Evolutionary conservation across 1,140 invertebrate genomes (phyloP).

Genomic region (Calliopsis andreniformis): DNA sequence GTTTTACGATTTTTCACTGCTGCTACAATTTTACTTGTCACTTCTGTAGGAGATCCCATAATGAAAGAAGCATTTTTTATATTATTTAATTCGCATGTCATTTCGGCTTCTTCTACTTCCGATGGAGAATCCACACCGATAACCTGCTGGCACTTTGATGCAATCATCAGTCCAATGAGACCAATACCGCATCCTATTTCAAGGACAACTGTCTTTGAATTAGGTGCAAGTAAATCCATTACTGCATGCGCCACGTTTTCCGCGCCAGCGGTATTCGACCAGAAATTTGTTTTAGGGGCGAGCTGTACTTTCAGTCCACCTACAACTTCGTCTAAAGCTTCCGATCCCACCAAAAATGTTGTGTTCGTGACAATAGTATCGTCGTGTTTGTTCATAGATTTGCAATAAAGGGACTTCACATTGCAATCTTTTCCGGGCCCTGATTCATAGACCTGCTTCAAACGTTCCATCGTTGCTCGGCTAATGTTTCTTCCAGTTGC

Average conservation of each 20-base stretch:
- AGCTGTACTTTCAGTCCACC: conserved; percentile 76
- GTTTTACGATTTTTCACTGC: conserved; percentile 71
- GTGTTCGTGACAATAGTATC: conserved; percentile 70
- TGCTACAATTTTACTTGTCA: conserved; percentile 67
- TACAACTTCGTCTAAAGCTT: conserved; percentile 78
- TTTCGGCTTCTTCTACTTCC: conserved; percentile 79
- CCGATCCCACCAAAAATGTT: conserved; percentile 76
- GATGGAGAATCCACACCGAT: conserved; percentile 77
- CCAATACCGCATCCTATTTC: conserved; percentile 80
- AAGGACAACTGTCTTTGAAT: conserved; percentile 71
- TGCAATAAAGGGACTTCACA: conserved; percentile 79
- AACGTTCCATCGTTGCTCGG: conserved; percentile 70
- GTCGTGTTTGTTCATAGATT: conserved; percentile 71
- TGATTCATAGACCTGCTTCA: conserved; percentile 74
- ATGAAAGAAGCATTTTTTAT: conserved; percentile 78
- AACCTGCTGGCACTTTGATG: conserved; percentile 77
- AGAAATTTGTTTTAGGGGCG: conserved; percentile 79
- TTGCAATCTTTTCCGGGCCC: conserved; percentile 77
- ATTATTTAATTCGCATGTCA: conserved; percentile 75
- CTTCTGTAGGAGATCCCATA: conserved; percentile 72
- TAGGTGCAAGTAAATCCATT: conserved; percentile 69
- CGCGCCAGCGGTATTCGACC: conserved; percentile 75
- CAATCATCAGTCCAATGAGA: conserved; percentile 75
- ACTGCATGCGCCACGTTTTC: conserved; percentile 74
- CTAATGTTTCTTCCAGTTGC: conserved; percentile 77